Evolutionary conservation across 2,113 vertebrate species (phyloP), one percentile per base, ranked within the genome.

Genomic region (Hiodon alosoides): DNA sequence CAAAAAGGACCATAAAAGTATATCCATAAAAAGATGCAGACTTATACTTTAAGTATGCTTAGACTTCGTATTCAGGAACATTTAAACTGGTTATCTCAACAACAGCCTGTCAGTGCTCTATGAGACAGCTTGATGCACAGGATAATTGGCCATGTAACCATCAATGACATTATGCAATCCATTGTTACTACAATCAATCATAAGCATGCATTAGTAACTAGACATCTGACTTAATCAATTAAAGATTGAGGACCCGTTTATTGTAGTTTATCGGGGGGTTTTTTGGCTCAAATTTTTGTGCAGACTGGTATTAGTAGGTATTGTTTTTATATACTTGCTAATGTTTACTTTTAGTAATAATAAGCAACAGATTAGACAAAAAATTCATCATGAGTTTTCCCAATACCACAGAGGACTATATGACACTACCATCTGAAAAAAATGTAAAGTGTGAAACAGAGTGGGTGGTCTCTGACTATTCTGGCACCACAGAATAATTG

Each of bases 321-420:
- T 67, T 67, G 48, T 17, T 50, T 51, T 67, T 5, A 16, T 64
- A 31, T 31, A 31, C 31, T 31, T 31, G 31, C 31, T 31, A 31
- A 31, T 31, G 31, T 31, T 64, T 7, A 64, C 61, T 64, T 64
- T 64, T 64, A 64, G 61, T 64, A 64, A 64, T n/a, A n/a, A n/a
- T n/a, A n/a, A n/a, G n/a, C n/a, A n/a, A n/a, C n/a, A n/a, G n/a
- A n/a, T n/a, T n/a, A n/a, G 13, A 62, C 68, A 75, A 87, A 76
- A 88, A 90, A 87, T 89, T 89, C 87, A 90, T 83, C 88, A 85
- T 84, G 76, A 79, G 75, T 58, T 31, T 67, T 69, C 75, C 85
- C 80, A 3, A 66, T 47, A 66, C 17, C 7, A 48, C 9, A 65
- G 17, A 8, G 47, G 47, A 65, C 31, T 46, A 46, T 46, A 14